Evolutionary conservation across 2,113 vertebrate genomes (phyloP).

Genomic region (Calyptomena viridis): DNA sequence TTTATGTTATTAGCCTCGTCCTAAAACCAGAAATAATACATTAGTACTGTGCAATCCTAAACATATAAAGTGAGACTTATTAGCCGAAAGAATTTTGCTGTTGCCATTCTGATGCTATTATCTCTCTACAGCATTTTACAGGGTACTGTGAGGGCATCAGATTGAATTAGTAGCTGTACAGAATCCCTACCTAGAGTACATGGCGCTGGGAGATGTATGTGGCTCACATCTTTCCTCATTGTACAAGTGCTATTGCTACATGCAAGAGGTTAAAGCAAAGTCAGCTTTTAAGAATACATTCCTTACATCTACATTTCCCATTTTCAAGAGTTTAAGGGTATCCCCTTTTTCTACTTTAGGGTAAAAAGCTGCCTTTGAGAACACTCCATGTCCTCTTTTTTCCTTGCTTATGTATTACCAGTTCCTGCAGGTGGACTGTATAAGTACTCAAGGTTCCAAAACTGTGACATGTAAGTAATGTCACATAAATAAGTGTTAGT

Average conservation of each 20-base stretch:
- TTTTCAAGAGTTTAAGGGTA: background rate
- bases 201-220: no score
- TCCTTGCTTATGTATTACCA: background rate
- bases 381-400: background rate
- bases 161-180: background rate
- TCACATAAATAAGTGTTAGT: background rate
- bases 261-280: background rate
- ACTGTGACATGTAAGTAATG: background rate
- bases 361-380: background rate
- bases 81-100: background rate
- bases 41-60: background rate
- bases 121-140: background rate
- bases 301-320: background rate
- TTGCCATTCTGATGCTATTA: background rate
- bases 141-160: background rate
- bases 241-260: accelerated
- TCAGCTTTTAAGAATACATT: background rate
- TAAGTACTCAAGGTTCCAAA: background rate
- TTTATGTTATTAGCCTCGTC: background rate
- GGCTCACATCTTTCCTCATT: background rate
- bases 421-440: background rate
- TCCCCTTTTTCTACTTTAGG: background rate
- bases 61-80: background rate
- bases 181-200: accelerated
- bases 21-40: background rate